Conservation (phyloP, 2,113 vertebrate species). For the Petrocephalus zakoni region DNA sequence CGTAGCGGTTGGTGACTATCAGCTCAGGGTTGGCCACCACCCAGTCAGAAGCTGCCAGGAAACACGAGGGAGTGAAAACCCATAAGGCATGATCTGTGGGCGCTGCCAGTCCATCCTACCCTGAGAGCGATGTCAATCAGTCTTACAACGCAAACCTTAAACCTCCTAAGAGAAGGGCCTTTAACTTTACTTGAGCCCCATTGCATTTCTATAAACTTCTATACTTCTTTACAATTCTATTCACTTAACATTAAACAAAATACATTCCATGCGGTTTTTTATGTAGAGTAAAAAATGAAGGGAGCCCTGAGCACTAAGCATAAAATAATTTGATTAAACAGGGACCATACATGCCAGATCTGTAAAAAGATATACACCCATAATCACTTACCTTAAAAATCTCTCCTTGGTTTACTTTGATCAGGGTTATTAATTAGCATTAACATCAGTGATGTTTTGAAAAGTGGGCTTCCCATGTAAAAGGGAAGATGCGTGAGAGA, state of each 20-base stretch:
- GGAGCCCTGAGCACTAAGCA: no score
- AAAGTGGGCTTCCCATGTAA: background rate
- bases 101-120: background rate
- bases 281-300: background rate
- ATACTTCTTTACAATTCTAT: background rate
- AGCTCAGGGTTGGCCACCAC: constrained; percentile 64
- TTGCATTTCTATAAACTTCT: background rate
- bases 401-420: background rate
- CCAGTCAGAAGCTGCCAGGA: constrained; percentile 70
- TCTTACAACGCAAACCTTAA: background rate
- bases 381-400: background rate
- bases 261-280: background rate
- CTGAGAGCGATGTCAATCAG: background rate
- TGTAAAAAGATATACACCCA: background rate
- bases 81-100: background rate
- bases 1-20: constrained; percentile 61
- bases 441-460: background rate
- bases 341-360: background rate
- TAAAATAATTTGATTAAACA: background rate
- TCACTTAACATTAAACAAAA: background rate
- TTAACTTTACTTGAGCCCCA: background rate
- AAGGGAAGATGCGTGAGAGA: background rate
- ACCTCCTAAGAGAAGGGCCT: background rate
- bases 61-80: background rate
- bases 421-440: background rate